phyloP scores from a whole-genome alignment of 2,113 vertebrate species.

The Cheilinus undulatus region DNA sequence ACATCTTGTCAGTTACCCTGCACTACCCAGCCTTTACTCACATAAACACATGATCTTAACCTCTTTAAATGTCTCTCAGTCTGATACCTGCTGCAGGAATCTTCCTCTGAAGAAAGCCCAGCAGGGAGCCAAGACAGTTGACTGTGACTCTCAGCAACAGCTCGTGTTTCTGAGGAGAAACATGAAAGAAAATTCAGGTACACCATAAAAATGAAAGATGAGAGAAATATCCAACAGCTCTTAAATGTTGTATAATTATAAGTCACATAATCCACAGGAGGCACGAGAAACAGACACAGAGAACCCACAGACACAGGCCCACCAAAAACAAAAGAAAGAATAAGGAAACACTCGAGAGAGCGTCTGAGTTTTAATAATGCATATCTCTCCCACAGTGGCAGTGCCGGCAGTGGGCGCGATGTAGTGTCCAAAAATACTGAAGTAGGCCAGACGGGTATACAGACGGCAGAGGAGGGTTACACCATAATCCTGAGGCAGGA shows the following conservation, averaged over 20 bases:
- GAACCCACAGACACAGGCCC: not conserved
- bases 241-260: conserved; percentile 8
- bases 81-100: conserved; percentile 85
- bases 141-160: conserved; percentile 86
- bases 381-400: conserved; percentile 45
- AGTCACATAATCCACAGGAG: conserved; percentile 13
- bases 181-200: conserved; percentile 2
- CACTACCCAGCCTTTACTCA: too few relatives aligned
- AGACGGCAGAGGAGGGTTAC: conserved; percentile 40
- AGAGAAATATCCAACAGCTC: conserved; percentile 8
- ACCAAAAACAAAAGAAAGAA: conserved; percentile 42
- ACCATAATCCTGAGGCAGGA: conserved; percentile 43
- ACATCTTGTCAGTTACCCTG: too few relatives aligned
- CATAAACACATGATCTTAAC: too few relatives aligned
- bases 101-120: conserved; percentile 86
- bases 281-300: conserved; percentile 2
- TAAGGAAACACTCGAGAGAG: conserved; percentile 38
- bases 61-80: not conserved
- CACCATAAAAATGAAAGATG: not conserved
- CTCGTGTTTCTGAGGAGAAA: conserved; percentile 87
- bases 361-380: conserved; percentile 61
- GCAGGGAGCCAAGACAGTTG: conserved; percentile 88
- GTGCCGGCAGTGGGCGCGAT: conserved; percentile 28
- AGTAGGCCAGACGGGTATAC: conserved; percentile 64
- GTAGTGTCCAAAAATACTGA: conserved; percentile 71